Base-by-base conservation (phyloP, 1,140 invertebrate genomes). In the Plodia interpunctella region DNA sequence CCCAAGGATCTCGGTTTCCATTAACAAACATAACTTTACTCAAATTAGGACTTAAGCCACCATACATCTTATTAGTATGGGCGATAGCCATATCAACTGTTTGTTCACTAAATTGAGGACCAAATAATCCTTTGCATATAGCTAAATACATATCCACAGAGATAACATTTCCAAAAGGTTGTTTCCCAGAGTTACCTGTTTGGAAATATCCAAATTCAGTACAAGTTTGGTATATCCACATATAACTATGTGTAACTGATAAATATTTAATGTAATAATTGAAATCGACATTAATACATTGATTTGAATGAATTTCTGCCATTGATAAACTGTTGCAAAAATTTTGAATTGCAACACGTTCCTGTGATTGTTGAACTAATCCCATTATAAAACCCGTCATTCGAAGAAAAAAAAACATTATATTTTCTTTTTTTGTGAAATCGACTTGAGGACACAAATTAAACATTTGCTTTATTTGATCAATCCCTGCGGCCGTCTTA, bases 171-270 rank as follows among this genome's bases (percentile, higher is more conserved):
- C 94, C 94, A 81, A 96, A 97, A 0, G 94, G 93, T 55, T 95
- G 94, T 83, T 70, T 78, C 0, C 76, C 57, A 0, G 92, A 93
- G 57, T 90, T 90, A 0, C 94, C 92, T 0, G 93, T 94, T 82
- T 95, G 94, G 80, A 92, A 97, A 85, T 94, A 97, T 52, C 95
- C 95, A 74, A 94, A 97, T 84, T 97, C 96, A n/a, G 93, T 94
- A 86, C 96, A 97, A 0, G 94, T 96, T 85, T 97, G 95, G 74
- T 96, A 96, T 3, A 87, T 90, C 96, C 96, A 97, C 5, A 66
- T 60, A 32, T 53, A 53, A 66, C 70, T 76, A 30, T 62, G 25
- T 72, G 60, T 25, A 75, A 6, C 51, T 57, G 63, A 72, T 28
- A 59, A 70, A 54, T 50, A 49, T 19, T 78, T 49, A 38, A 88